Base-by-base conservation (phyloP, 2,113 vertebrate genomes). In the Cyphomyrus plagiostoma region DNA sequence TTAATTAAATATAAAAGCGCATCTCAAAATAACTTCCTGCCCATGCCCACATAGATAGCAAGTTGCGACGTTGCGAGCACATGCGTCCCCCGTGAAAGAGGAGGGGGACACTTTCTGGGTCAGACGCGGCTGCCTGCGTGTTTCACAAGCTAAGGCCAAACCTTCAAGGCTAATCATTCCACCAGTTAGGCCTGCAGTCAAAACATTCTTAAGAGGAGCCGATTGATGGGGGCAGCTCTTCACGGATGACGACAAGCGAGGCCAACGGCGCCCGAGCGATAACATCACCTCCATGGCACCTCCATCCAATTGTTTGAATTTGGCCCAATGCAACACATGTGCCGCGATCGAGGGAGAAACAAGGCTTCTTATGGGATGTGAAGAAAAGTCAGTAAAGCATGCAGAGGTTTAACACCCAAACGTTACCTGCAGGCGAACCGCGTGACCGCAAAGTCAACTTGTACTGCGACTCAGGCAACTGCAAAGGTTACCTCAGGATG, bases 361-460 rank as follows among this genome's bases (percentile, higher is more conserved):
- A 26, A 49, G 45, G 2, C 82, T n/a, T 0, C 19, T 48, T 70
- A 19, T 49, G 45, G 23, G 19, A 30, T 1, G 58, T 15, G 23
- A 88, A 42, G 50, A 42, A 17, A 77, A 77, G 30, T 91, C 83
- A 90, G 84, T 88, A 91, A 17, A 89, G 26, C 87, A 86, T 90
- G 49, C 88, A n/a, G 4, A 90, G 90, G 90, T 90, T 91, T 92
- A 90, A 91, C 93, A 93, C 89, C 53, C 53, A 77, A 50, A 56
- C n/a, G 91, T 88, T 39, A 92, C 94, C 92, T 91, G 88, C 48
- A 74, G 66, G 88, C 62, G 77, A 88, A 74, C 45, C 7, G 23
- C n/a, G n/a, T 6, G 74, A 19, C 35, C 74, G 15, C 35, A 42
- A 80, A 80, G 30, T 42, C 35, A 21, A 85, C 45, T 21, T 21